A percentile compares a stretch with the other conserved stretches of the same genome.
Evolutionary conservation across 1,140 invertebrate species (phyloP).

Genomic region (Leptestheria dahalacensis): DNA sequence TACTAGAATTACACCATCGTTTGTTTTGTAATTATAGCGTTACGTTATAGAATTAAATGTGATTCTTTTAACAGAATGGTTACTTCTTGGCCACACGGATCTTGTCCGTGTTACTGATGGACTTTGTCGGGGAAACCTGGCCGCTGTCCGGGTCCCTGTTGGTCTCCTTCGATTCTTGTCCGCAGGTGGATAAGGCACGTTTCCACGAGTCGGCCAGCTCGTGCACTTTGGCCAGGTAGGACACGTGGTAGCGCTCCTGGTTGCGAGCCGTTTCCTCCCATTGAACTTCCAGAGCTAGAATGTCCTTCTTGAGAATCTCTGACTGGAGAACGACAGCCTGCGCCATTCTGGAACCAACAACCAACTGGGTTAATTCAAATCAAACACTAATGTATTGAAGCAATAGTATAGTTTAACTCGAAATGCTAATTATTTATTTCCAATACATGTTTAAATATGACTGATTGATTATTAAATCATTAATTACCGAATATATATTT

Average conservation of each 20-base stretch:
- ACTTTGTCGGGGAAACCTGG: neutral
- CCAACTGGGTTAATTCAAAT: too few species aligned
- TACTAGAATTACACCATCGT: too few species aligned
- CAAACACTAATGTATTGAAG: too few species aligned
- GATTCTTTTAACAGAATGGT: neutral
- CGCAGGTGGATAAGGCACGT: neutral
- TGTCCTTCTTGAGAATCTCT: conserved; percentile 55
- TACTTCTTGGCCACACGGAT: neutral
- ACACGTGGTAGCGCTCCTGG: conserved; percentile 6
- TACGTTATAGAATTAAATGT: too few species aligned
- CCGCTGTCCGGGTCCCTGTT: neutral
- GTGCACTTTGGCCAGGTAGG: conserved; percentile 1
- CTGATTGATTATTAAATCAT: too few species aligned
- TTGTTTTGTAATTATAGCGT: too few species aligned
- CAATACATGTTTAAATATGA: too few species aligned
- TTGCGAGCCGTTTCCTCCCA: conserved; percentile 1
- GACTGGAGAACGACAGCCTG: conserved; percentile 59
- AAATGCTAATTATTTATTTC: too few species aligned
- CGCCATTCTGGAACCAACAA: conserved; percentile 34
- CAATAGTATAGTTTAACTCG: too few species aligned
- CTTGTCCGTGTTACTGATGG: neutral
- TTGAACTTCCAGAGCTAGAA: conserved; percentile 22
- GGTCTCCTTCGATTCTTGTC: neutral
- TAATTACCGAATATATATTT: too few species aligned
- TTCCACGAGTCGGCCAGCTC: neutral